These are phyloP conservation scores for Stenurella melanura DNA, from an alignment of 2,888 invertebrate genomes.

Conservation along the genomic window DNA sequence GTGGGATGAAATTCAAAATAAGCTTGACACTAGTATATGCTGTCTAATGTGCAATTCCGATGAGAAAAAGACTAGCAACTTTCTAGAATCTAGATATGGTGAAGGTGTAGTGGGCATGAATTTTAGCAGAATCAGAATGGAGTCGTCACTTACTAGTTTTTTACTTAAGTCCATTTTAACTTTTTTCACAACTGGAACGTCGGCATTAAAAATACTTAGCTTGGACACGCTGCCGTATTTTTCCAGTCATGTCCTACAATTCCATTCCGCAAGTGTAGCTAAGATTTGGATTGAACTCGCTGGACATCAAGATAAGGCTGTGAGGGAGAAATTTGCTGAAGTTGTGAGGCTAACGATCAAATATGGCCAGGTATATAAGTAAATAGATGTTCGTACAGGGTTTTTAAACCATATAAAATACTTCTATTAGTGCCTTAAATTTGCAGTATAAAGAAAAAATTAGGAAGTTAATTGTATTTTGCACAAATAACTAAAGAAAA, in stretches of 20 bases:
- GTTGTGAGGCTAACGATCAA: conserved; percentile 67
- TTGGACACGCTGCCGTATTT: conserved; percentile 71
- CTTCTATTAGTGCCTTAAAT: no score
- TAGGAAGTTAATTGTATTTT: no score
- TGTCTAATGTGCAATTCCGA: conserved; percentile 65
- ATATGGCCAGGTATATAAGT: conserved; percentile 63
- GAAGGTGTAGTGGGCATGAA: conserved; percentile 43
- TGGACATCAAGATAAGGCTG: conserved; percentile 66
- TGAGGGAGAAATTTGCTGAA: conserved; percentile 68
- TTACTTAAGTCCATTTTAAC: conserved; percentile 63
- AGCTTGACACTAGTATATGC: conserved; percentile 45
- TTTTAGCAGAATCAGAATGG: conserved; percentile 57
- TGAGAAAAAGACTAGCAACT: conserved; percentile 34
- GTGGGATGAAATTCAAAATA: conserved; percentile 46
- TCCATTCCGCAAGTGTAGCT: conserved; percentile 68
- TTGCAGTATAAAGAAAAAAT: no score
- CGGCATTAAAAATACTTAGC: conserved; percentile 66
- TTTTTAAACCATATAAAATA: conserved; percentile 24
- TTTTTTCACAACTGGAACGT: conserved; percentile 55
- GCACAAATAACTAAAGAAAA: no score
- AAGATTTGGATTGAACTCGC: conserved; percentile 71
- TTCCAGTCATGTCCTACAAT: conserved; percentile 72
- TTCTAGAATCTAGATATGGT: conserved; percentile 39
- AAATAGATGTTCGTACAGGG: conserved; percentile 7
- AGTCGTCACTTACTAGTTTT: conserved; percentile 60